Percentiles rank a stretch among this genome's conserved stretches.
Evolutionary conservation across 2,888 invertebrate species (phyloP).

Genomic region (Mimachlamys varia): DNA sequence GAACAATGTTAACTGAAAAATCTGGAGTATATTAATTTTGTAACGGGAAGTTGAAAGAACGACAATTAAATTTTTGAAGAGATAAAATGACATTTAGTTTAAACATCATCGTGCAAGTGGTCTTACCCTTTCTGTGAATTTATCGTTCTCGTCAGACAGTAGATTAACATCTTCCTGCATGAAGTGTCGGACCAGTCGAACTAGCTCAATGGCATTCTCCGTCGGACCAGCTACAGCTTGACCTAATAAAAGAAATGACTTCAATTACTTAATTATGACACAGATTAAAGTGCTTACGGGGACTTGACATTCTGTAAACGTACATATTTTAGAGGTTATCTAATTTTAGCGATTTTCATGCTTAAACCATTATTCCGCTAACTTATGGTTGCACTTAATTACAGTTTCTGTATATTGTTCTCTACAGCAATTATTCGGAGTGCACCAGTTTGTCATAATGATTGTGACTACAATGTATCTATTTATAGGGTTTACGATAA

Average conservation of each 20-base stretch:
- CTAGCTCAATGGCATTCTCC: conserved; percentile 84
- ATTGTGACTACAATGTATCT: no score
- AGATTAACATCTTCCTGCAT: conserved; percentile 83
- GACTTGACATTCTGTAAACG: no score
- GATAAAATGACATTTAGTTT: not conserved
- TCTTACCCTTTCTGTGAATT: conserved; percentile 79
- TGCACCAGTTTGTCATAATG: no score
- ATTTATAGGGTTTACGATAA: no score
- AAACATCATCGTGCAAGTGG: not conserved
- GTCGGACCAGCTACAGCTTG: conserved; percentile 81
- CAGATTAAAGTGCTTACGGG: no score
- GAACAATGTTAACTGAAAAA: not conserved
- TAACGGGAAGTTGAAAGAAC: not conserved
- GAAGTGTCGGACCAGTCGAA: conserved; percentile 85
- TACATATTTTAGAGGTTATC: no score
- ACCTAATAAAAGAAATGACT: conserved; percentile 73
- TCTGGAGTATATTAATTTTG: not conserved
- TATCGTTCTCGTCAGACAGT: conserved; percentile 75
- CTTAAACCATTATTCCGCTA: no score
- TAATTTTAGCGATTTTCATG: no score
- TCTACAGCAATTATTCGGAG: no score
- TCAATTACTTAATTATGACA: not conserved
- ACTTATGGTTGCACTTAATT: no score
- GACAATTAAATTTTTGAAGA: not conserved
- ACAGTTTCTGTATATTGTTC: no score